Evolutionary conservation across 1,140 invertebrate species (phyloP).

Genomic region (Cepaea nemoralis): DNA sequence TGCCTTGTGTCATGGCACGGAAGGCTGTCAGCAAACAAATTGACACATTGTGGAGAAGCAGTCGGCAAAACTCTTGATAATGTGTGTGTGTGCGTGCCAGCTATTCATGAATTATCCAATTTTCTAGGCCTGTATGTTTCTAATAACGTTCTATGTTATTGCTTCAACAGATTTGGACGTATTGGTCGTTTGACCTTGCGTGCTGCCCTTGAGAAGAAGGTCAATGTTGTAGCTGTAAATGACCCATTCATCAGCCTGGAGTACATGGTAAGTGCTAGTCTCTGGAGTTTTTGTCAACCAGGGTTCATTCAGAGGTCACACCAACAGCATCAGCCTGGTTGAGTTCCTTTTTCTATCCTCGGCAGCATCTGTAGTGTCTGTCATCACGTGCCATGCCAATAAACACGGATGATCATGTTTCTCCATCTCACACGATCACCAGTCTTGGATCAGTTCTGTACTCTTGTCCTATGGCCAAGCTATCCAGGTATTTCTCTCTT

Average conservation of each 20-base stretch:
- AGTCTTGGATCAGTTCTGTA: background rate
- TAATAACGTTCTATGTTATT: background rate
- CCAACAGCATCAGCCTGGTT: no score
- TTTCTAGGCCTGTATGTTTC: no score
- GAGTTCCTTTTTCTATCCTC: background rate
- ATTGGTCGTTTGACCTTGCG: constrained; percentile 94
- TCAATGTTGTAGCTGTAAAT: constrained; percentile 90
- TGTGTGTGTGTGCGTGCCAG: no score
- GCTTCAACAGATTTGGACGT: constrained; percentile 82
- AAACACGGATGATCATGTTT: no score
- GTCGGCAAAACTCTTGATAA: no score
- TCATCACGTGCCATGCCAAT: no score
- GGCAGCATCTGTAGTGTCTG: background rate
- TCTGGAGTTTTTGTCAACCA: background rate
- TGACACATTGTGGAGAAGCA: no score
- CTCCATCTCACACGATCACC: no score
- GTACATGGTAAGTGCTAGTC: constrained; percentile 82
- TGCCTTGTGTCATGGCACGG: no score
- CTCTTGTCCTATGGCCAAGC: background rate
- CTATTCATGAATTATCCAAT: no score
- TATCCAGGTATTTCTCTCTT: no score
- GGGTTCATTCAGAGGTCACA: background rate
- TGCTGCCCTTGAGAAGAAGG: constrained; percentile 82
- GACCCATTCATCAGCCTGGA: constrained; percentile 94
- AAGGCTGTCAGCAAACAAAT: no score